Base-by-base conservation (phyloP, 2,113 vertebrate species). In the Syngnathoides biaculeatus region DNA sequence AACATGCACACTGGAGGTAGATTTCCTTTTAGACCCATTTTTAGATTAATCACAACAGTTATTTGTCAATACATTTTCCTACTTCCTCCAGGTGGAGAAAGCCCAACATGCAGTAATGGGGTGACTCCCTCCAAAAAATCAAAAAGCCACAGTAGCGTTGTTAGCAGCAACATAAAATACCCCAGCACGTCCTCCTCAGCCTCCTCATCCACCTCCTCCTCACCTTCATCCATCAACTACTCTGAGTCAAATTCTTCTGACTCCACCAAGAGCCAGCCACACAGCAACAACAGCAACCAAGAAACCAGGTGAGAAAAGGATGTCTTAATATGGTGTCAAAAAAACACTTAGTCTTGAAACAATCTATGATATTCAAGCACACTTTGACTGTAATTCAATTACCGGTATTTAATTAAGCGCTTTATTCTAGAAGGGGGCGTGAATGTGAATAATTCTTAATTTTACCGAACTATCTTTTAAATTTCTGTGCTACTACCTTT, bases 161-260 rank as follows among this genome's bases (percentile, higher is more conserved):
- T 73, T 42, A n/a, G 71, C 72, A 60, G 83, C 81, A 65, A 68
- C 57, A 90, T 92, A 91, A 98, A 98, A 93, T 98, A 97, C 78
- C 93, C 95, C 61, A 90, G 94, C 6, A 91, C 94, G 79, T 95
- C 94, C 88, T 95, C 94, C 89, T 96, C 96, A 4, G 93, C 94
- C 58, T 98, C 96, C 59, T 98, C 97, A 55, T 95, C 94, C 57
- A 93, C 94, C 42, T 94, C 94, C 72, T 98, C 97, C 55, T 98
- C 97, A 76, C 96, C 97, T 56, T 98, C 97, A 69, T 98, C 97
- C 26, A 90, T 96, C 90, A 98, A 98, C 91, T 98, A 97, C 88
- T 97, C 96, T 0, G 96, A 98, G 87, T 97, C 96, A 85, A 98
- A 98, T 91, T 98, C 95, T 85, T 96, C 95, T 61, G 96, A 98